phyloP scores from a whole-genome alignment of 2,113 vertebrate genomes.

The Halcyon malimbica region DNA sequence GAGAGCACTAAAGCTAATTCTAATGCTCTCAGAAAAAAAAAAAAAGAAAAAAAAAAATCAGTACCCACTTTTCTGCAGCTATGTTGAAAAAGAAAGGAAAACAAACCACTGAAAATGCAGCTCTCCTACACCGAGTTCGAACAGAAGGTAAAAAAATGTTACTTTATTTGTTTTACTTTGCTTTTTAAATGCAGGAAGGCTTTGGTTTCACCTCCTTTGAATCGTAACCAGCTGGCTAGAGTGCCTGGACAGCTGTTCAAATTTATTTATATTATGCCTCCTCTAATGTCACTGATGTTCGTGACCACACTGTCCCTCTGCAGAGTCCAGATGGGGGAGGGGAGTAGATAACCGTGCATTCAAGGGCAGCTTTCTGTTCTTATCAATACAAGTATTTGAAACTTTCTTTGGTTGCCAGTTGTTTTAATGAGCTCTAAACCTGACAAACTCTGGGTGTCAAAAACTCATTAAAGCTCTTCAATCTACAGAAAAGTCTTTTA shows the following conservation, averaged over 20 bases:
- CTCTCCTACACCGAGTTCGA: neutral
- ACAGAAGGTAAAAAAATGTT: neutral
- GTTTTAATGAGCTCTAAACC: neutral
- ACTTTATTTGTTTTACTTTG: neutral
- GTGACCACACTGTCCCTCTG: neutral
- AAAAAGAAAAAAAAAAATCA: neutral
- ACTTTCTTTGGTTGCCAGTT: neutral
- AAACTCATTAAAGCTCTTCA: neutral
- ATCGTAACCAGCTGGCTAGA: slow-evolving; percentile 47
- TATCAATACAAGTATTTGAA: neutral
- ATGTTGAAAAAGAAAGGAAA: neutral
- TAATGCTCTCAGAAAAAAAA: neutral
- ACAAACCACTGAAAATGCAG: neutral
- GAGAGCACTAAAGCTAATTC: neutral
- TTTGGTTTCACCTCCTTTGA: slow-evolving; percentile 34
- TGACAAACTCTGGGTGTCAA: neutral
- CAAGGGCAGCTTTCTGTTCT: neutral
- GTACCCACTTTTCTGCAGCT: neutral
- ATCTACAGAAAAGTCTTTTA: neutral
- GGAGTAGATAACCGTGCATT: neutral
- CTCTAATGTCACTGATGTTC: slow-evolving; percentile 75
- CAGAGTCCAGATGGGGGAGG: neutral
- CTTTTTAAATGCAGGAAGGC: neutral
- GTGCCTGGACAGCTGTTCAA: slow-evolving; percentile 78
- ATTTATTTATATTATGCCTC: slow-evolving; percentile 73